These are phyloP conservation scores for Sanderia malayensis DNA, from an alignment of 30 jellyfish, hydroid and myxozoan species.

Conservation along the genomic window DNA sequence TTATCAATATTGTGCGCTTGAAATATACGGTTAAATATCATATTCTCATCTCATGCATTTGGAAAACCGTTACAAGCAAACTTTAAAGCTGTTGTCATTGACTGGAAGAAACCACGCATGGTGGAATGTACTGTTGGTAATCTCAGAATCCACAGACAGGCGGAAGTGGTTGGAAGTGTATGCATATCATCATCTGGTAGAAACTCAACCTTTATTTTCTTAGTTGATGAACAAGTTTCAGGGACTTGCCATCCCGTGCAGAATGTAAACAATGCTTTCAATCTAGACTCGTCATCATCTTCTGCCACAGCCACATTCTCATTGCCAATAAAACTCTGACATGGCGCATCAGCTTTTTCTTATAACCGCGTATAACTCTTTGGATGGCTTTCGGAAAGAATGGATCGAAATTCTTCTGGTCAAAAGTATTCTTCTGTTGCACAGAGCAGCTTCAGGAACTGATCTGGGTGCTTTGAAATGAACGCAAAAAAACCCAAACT, in stretches of 20 bases:
- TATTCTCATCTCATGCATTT: no score
- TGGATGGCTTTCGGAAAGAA: conserved; percentile 4
- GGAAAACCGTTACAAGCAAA: no score
- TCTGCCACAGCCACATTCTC: not conserved
- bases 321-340: not conserved
- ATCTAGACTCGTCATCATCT: not conserved
- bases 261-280: conserved; percentile 7
- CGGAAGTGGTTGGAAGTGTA: no score
- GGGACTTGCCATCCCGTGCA: conserved; percentile 27
- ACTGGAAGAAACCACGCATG: no score
- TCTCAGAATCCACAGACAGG: no score
- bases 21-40: no score
- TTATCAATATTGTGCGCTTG: no score
- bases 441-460: not conserved
- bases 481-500: conserved; percentile 15
- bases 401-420: conserved; percentile 6
- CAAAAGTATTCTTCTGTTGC: not conserved
- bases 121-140: no score
- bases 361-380: conserved; percentile 11
- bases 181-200: no score
- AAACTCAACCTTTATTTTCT: no score
- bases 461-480: conserved; percentile 12
- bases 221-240: no score
- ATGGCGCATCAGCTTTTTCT: conserved; percentile 20
- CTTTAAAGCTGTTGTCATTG: no score